A percentile compares a stretch with the other conserved stretches of the same genome.
Evolutionary conservation across 2,797 vertebrate genomes (phyloP).

Genomic region (Heterohyrax brucei): DNA sequence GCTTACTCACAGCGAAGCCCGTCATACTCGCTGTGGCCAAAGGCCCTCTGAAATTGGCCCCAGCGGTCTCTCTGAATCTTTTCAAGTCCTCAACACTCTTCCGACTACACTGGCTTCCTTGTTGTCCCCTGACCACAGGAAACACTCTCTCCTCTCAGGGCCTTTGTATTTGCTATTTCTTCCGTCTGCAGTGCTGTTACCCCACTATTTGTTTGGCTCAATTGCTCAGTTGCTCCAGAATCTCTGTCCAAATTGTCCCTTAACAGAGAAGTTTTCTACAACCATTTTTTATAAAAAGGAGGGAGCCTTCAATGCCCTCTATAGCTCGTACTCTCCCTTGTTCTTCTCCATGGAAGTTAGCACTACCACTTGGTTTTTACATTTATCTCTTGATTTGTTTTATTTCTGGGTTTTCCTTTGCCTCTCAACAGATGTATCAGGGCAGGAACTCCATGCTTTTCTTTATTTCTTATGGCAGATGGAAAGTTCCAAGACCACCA

Average conservation of each 20-base stretch:
- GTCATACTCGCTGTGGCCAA: background rate
- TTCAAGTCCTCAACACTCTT: background rate
- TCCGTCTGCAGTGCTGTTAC: background rate
- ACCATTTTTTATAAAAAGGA: background rate
- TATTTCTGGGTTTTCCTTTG: background rate
- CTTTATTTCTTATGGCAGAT: background rate
- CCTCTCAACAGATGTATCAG: background rate
- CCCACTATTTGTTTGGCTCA: background rate
- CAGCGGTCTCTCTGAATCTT: background rate
- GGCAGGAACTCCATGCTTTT: slow-evolving; percentile 4
- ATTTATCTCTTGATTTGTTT: background rate
- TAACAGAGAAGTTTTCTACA: background rate
- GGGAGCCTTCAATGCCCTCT: background rate
- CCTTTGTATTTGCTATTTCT: background rate
- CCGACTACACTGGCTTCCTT: background rate
- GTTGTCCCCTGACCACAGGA: background rate
- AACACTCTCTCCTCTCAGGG: background rate
- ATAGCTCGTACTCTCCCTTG: background rate
- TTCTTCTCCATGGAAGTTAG: slow-evolving; percentile 1
- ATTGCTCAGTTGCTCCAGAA: background rate
- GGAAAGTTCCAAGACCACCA: background rate
- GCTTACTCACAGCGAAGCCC: background rate
- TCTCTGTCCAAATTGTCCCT: background rate
- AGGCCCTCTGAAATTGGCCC: background rate
- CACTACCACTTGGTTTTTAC: background rate